A percentile compares a stretch with the other conserved stretches of the same genome.
Evolutionary conservation across 2,888 invertebrate genomes (phyloP).

Genomic region (Eristalis arbustorum): DNA sequence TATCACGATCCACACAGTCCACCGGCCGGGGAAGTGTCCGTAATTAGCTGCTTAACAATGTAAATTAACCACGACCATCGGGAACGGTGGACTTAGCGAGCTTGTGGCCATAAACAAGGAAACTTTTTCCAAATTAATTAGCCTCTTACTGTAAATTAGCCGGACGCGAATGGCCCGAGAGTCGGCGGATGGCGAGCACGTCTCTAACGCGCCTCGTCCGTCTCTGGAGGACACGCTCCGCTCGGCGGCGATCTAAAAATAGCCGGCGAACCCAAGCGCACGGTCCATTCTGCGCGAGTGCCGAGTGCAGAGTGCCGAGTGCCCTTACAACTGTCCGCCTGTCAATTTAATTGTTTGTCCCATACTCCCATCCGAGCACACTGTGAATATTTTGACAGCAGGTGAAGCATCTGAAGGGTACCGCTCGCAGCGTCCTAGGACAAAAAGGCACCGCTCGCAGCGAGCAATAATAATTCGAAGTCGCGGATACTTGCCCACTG

Average conservation of each 20-base stretch:
- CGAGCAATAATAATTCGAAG: conserved; percentile 48
- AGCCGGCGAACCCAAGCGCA: not conserved
- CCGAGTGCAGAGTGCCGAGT: too few relatives aligned
- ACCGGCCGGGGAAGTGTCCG: conserved; percentile 17
- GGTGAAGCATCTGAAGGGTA: conserved; percentile 66
- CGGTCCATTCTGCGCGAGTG: not conserved
- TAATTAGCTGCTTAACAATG: conserved; percentile 68
- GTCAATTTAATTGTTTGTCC: conserved; percentile 69
- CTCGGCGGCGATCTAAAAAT: conserved; percentile 23
- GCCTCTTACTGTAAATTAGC: conserved; percentile 51
- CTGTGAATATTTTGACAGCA: conserved; percentile 70
- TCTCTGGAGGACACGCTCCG: not conserved
- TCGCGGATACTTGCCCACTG: not conserved
- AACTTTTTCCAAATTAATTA: conserved; percentile 53
- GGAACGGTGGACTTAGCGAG: not conserved
- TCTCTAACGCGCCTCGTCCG: not conserved
- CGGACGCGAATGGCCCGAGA: not conserved
- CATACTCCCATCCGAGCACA: conserved; percentile 40
- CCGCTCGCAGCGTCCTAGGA: conserved; percentile 44
- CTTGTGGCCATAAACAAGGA: conserved; percentile 47
- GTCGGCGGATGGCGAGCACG: not conserved
- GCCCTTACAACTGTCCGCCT: conserved; percentile 38
- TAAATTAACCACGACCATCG: conserved; percentile 49
- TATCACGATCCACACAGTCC: not conserved
- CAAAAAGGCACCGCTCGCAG: conserved; percentile 29